Evolutionary conservation across 2,888 invertebrate species (phyloP).

Genomic region (Harpagoxenus sublaevis): DNA sequence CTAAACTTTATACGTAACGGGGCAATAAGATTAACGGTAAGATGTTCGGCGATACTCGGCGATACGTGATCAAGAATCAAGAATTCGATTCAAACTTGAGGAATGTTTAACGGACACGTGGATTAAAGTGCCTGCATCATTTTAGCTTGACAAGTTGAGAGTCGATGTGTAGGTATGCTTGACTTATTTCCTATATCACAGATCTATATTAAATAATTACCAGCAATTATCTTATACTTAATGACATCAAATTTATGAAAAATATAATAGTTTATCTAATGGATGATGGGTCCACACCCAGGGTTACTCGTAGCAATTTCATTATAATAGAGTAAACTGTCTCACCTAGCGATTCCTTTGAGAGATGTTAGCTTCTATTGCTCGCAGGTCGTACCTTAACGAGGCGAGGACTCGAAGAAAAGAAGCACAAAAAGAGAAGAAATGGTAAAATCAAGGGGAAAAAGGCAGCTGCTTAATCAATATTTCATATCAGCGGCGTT

Average conservation of each 20-base stretch:
- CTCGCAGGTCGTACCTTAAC: slow-evolving; percentile 61
- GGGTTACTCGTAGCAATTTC: slow-evolving; percentile 58
- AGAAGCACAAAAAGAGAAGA: not conserved
- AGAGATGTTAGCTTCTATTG: slow-evolving; percentile 52
- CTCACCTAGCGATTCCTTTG: slow-evolving; percentile 58
- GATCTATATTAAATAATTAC: not conserved
- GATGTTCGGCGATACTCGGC: not conserved
- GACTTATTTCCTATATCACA: not conserved
- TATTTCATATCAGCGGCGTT: slow-evolving; percentile 50
- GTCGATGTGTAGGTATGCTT: too few species aligned
- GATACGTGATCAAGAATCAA: slow-evolving; percentile 26
- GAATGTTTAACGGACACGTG: not conserved
- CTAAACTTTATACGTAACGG: slow-evolving; percentile 34
- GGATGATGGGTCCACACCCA: slow-evolving; percentile 11
- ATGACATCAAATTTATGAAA: not conserved
- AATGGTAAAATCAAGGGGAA: slow-evolving; percentile 14
- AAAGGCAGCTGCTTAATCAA: slow-evolving; percentile 66
- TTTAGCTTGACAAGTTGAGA: not conserved
- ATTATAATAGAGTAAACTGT: slow-evolving; percentile 55
- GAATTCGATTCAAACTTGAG: slow-evolving; percentile 5
- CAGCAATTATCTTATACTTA: not conserved
- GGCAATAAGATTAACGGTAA: slow-evolving; percentile 24
- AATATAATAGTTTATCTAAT: slow-evolving; percentile 26
- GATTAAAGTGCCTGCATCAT: not conserved
- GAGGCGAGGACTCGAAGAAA: slow-evolving; percentile 53